Conservation (phyloP, 37 sponge, comb jelly and placozoan species). For the Eunapius fragilis region DNA sequence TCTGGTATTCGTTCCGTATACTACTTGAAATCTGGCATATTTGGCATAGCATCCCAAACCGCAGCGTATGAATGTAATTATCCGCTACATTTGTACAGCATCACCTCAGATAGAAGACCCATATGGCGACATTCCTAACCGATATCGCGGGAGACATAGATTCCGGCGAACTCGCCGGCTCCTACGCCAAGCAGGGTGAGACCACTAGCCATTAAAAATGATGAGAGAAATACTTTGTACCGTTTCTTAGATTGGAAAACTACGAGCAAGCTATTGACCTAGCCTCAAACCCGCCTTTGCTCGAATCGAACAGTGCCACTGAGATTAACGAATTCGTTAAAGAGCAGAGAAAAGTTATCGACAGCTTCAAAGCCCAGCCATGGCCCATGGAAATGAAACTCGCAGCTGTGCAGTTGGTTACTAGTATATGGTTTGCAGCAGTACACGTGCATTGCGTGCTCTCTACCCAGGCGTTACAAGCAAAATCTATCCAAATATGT, state of each 20-base stretch:
- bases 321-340: conserved; percentile 54
- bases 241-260: background rate
- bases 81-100: background rate
- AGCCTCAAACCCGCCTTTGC: conserved; percentile 18
- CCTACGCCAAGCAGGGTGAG: conserved; percentile 4
- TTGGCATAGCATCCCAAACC: background rate
- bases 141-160: background rate
- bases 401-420: conserved; percentile 45
- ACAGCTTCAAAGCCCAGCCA: conserved; percentile 64
- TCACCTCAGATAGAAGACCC: background rate
- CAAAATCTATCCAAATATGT: conserved; percentile 33
- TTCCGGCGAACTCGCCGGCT: background rate
- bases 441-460: background rate
- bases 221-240: background rate
- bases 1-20: background rate
- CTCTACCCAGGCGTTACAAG: conserved; percentile 23
- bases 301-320: conserved; percentile 14
- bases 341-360: conserved; percentile 73
- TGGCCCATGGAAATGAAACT: conserved; percentile 84
- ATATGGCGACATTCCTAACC: too few species aligned
- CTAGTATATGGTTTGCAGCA: background rate
- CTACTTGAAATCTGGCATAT: background rate
- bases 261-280: conserved; percentile 7
- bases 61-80: background rate
- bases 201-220: background rate